These are phyloP conservation scores for Notechis scutatus DNA, from an alignment of 2,113 vertebrate genomes.

Conservation along the genomic window DNA sequence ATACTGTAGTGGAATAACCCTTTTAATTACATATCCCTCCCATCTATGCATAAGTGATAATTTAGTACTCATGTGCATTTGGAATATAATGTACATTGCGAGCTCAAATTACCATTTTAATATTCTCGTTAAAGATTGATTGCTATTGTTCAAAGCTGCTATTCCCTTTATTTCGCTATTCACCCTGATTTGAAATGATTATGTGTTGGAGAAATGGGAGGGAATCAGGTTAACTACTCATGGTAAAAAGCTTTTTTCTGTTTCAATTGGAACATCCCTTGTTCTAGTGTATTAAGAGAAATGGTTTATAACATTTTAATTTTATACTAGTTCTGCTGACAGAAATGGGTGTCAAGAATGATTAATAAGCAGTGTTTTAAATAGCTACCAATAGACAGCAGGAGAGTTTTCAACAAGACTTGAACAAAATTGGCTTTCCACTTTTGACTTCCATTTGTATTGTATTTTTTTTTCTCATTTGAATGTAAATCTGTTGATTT, in stretches of 20 bases:
- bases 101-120: conserved; percentile 48
- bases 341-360: background rate
- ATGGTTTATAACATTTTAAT: conserved; percentile 17
- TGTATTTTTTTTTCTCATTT: background rate
- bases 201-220: background rate
- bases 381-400: background rate
- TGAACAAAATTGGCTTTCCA: background rate
- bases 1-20: conserved; percentile 41
- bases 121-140: conserved; percentile 37
- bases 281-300: conserved; percentile 11
- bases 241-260: conserved; percentile 18
- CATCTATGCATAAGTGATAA: conserved; percentile 44
- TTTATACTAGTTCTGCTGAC: background rate
- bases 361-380: background rate
- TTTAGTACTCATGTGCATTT: conserved; percentile 33
- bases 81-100: conserved; percentile 27
- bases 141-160: conserved; percentile 41
- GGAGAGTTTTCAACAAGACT: background rate
- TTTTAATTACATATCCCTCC: conserved; percentile 48
- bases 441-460: background rate
- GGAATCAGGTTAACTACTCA: background rate
- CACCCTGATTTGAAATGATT: background rate
- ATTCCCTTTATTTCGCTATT: conserved; percentile 26
- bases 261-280: conserved; percentile 1
- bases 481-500: background rate